Conservation (phyloP, 1,140 invertebrate genomes). For the Limonius californicus region DNA sequence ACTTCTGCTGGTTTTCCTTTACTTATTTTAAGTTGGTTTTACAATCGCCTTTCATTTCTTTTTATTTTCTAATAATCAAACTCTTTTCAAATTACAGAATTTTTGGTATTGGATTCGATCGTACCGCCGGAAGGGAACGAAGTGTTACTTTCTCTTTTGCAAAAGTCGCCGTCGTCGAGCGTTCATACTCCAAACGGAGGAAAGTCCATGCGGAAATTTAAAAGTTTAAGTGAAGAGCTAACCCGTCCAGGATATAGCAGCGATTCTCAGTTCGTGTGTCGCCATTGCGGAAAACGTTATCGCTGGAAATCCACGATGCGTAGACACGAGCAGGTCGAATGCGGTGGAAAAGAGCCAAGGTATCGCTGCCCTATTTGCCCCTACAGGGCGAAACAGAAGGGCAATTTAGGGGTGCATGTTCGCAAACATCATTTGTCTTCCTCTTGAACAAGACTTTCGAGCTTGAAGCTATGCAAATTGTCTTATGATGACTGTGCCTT, state of each 20-base stretch:
- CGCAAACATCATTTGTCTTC: conserved; percentile 58
- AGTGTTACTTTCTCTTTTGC: conserved; percentile 27
- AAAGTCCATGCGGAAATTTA: conserved; percentile 31
- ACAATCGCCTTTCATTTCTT: too few species aligned
- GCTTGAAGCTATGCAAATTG: too few species aligned
- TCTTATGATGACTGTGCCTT: not conserved
- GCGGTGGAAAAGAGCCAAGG: conserved; percentile 77
- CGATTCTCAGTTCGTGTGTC: conserved; percentile 70
- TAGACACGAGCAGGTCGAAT: conserved; percentile 79
- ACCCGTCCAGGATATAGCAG: conserved; percentile 51
- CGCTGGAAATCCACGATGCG: conserved; percentile 78
- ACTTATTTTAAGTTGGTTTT: too few species aligned
- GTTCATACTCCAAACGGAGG: not conserved
- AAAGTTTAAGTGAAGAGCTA: conserved; percentile 41
- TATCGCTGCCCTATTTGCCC: conserved; percentile 79
- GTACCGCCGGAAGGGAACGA: conserved; percentile 28
- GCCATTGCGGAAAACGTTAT: conserved; percentile 76
- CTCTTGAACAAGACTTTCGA: too few species aligned
- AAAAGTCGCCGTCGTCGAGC: not conserved
- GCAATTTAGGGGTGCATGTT: conserved; percentile 76
- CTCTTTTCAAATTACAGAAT: conserved; percentile 44
- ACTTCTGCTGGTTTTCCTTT: too few species aligned
- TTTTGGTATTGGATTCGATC: conserved; percentile 43
- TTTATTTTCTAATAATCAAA: not conserved
- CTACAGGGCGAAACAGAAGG: conserved; percentile 73